Conservation (phyloP, 2,888 invertebrate species). For the Lasioglossum calceatum region DNA sequence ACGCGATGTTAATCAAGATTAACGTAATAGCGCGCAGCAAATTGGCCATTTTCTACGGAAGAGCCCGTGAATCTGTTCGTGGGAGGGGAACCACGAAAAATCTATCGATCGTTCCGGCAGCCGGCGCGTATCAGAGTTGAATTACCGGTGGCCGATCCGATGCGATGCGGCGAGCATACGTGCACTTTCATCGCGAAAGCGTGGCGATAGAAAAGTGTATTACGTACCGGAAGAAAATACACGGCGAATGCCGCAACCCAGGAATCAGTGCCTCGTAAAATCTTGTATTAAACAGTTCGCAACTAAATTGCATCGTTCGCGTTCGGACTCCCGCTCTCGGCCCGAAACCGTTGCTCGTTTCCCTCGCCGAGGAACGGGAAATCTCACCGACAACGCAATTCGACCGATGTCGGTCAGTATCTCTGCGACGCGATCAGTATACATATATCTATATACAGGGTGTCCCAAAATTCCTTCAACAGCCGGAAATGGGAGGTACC, state of each 20-base stretch:
- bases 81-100: conserved; percentile 10
- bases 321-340: conserved; percentile 12
- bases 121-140: conserved; percentile 18
- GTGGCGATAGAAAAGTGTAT: conserved; percentile 63
- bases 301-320: conserved; percentile 62
- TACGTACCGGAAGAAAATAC: conserved; percentile 69
- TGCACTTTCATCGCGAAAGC: conserved; percentile 72
- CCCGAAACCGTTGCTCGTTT: conserved; percentile 34
- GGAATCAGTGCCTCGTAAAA: conserved; percentile 66
- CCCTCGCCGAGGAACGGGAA: not conserved
- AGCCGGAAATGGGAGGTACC: too few species aligned
- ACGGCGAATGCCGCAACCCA: conserved; percentile 65
- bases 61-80: not conserved
- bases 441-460: not conserved
- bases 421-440: not conserved
- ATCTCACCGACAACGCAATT: conserved; percentile 26
- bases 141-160: conserved; percentile 23
- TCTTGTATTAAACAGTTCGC: conserved; percentile 69
- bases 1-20: conserved; percentile 26
- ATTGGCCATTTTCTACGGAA: conserved; percentile 46
- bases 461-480: too few species aligned
- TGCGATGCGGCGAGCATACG: not conserved
- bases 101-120: conserved; percentile 50
- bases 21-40: conserved; percentile 14
- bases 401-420: not conserved